Evolutionary conservation across 1,140 invertebrate genomes (phyloP).

Genomic region (Drosophila orena): DNA sequence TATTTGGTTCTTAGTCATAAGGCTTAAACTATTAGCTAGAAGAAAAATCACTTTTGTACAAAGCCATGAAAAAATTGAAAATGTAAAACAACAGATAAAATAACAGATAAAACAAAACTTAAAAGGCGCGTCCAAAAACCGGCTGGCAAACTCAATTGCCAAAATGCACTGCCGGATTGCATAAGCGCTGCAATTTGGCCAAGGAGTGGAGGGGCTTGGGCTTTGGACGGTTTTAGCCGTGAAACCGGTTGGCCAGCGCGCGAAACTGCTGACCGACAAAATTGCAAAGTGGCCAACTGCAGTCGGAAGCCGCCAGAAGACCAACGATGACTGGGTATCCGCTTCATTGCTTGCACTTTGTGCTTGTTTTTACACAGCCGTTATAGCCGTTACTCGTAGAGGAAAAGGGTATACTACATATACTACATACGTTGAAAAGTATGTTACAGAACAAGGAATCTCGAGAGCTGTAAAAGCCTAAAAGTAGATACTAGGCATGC

Average conservation of each 20-base stretch:
- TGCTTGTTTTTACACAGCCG: conserved; percentile 17
- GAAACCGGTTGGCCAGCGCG: conserved; percentile 62
- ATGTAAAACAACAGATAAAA: conserved; percentile 12
- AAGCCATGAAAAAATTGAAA: conserved; percentile 26
- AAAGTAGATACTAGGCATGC: too few relatives aligned
- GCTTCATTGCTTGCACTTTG: conserved; percentile 59
- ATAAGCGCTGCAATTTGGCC: conserved; percentile 43
- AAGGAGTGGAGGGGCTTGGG: neutral
- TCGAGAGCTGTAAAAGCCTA: too few relatives aligned
- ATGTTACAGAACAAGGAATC: too few relatives aligned
- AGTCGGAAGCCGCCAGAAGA: conserved; percentile 23
- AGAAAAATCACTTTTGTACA: conserved; percentile 13
- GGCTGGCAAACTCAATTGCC: conserved; percentile 59
- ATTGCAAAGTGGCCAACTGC: conserved; percentile 16
- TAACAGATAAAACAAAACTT: conserved; percentile 4
- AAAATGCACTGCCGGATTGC: conserved; percentile 50
- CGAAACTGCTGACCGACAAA: conserved; percentile 58
- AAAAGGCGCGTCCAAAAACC: conserved; percentile 45
- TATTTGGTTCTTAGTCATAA: conserved; percentile 61
- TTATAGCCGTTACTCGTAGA: neutral
- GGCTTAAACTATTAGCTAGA: conserved; percentile 10
- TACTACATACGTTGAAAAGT: too few relatives aligned
- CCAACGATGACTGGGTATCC: conserved; percentile 17
- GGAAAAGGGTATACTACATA: too few relatives aligned
- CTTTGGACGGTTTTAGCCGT: conserved; percentile 20